A percentile compares a stretch with the other conserved stretches of the same genome.
Conservation (phyloP, 2,888 invertebrate genomes). For the Tortrix viridana region DNA sequence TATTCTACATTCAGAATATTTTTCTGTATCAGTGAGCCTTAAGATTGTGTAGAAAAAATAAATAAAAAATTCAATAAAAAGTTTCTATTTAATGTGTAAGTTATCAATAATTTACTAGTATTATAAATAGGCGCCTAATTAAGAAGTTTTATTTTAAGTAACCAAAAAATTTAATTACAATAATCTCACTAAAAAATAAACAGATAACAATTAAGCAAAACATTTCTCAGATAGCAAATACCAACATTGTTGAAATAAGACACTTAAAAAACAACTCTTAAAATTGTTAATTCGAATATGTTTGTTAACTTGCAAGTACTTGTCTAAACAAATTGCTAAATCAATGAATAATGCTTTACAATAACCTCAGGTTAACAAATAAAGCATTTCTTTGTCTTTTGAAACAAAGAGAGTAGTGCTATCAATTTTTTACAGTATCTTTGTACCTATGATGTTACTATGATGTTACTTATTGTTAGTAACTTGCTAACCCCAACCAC, state of each 20-base stretch:
- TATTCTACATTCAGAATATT: no score
- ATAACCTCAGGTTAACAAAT: conserved; percentile 4
- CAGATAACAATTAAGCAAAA: conserved; percentile 9
- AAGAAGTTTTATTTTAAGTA: neutral
- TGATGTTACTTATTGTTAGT: no score
- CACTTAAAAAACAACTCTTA: neutral
- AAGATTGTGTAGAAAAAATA: no score
- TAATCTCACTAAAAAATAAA: conserved; percentile 9
- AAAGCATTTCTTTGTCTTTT: conserved; percentile 3
- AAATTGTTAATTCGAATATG: neutral
- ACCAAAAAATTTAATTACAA: neutral
- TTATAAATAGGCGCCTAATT: no score
- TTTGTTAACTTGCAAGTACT: conserved; percentile 4
- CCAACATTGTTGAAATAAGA: neutral
- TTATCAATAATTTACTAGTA: no score
- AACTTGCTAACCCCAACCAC: no score
- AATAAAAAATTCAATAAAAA: no score
- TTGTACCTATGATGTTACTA: no score
- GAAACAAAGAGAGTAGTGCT: conserved; percentile 16
- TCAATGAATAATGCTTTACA: conserved; percentile 1
- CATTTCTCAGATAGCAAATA: conserved; percentile 5
- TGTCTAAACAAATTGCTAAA: conserved; percentile 8
- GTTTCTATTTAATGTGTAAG: no score
- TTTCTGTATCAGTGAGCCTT: no score
- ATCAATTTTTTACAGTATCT: neutral